A percentile compares a stretch with the other conserved stretches of the same genome.
These are phyloP conservation scores for Poecilia gillii DNA, from an alignment of 2,797 vertebrate species.

Conservation along the genomic window DNA sequence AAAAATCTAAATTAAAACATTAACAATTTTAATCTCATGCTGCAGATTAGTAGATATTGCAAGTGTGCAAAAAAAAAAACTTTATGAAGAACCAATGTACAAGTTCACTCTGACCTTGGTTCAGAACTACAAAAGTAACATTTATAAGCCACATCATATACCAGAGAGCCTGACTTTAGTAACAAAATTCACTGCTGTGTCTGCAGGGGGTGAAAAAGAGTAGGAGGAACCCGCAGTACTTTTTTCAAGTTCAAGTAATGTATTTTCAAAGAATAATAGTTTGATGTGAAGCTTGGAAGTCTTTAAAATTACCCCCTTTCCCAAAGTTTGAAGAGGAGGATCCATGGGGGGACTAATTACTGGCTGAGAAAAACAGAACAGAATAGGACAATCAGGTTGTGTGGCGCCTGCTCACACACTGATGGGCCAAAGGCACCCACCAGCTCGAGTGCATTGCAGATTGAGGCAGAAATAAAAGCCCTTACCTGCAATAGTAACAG, in stretches of 20 bases:
- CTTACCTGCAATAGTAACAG: conserved; percentile 11
- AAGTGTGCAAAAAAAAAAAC: neutral
- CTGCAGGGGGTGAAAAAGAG: conserved; percentile 5
- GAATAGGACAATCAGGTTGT: conserved; percentile 37
- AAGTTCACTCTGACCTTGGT: conserved; percentile 2
- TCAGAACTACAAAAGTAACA: conserved; percentile 10
- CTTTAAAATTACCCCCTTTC: conserved; percentile 38
- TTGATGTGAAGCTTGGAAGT: conserved; percentile 42
- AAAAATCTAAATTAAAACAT: neutral
- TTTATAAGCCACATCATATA: conserved; percentile 5
- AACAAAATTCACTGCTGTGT: conserved; percentile 9
- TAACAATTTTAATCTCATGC: neutral
- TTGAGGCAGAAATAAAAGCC: conserved; percentile 30
- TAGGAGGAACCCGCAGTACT: neutral
- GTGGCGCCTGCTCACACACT: conserved; percentile 14
- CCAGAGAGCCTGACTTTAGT: conserved; percentile 13
- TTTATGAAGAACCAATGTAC: neutral
- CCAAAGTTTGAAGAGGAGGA: conserved; percentile 15
- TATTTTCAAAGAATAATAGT: conserved; percentile 49
- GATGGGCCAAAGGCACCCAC: conserved; percentile 37
- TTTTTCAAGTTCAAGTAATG: conserved; percentile 33
- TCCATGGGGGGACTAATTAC: conserved; percentile 63
- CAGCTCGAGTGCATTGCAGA: conserved; percentile 40
- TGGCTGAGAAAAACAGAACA: conserved; percentile 47
- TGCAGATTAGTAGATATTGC: neutral